Percentiles rank a stretch among this genome's conserved stretches.
Conservation (phyloP, 53 echinoderm and acorn worm genomes). For the Holothuria scabra region DNA sequence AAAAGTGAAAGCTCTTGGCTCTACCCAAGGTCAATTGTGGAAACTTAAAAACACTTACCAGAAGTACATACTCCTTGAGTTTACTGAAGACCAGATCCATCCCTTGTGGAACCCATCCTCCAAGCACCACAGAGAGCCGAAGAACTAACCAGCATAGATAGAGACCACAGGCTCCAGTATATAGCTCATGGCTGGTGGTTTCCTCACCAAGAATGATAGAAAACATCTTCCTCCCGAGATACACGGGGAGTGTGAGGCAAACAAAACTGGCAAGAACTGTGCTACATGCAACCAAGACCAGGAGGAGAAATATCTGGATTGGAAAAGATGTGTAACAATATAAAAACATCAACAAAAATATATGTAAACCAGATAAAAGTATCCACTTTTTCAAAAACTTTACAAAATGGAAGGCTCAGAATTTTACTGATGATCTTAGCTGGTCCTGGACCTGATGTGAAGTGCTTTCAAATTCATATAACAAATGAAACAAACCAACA, state of each 20-base stretch:
- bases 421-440: too few species aligned
- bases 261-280: constrained; percentile 87
- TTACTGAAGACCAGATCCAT: constrained; percentile 74
- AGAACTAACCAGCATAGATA: constrained; percentile 91
- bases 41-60: constrained; percentile 69
- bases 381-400: too few species aligned
- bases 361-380: too few species aligned
- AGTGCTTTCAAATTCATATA: too few species aligned
- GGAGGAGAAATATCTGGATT: constrained; percentile 73
- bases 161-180: constrained; percentile 96
- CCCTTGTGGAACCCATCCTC: constrained; percentile 92
- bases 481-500: too few species aligned
- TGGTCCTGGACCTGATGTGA: too few species aligned
- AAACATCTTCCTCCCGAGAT: constrained; percentile 87
- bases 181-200: constrained; percentile 88
- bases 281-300: constrained; percentile 79
- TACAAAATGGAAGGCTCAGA: too few species aligned
- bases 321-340: background rate
- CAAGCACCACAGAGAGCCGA: constrained; percentile 71
- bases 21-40: background rate
- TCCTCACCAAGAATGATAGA: constrained; percentile 81
- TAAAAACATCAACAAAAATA: background rate
- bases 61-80: constrained; percentile 75
- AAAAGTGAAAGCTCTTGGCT: too few species aligned
- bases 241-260: constrained; percentile 91